A percentile compares a stretch with the other conserved stretches of the same genome.
These are phyloP conservation scores for Zaprionus obscuricornis DNA, from an alignment of 2,888 invertebrate genomes.

Conservation along the genomic window DNA sequence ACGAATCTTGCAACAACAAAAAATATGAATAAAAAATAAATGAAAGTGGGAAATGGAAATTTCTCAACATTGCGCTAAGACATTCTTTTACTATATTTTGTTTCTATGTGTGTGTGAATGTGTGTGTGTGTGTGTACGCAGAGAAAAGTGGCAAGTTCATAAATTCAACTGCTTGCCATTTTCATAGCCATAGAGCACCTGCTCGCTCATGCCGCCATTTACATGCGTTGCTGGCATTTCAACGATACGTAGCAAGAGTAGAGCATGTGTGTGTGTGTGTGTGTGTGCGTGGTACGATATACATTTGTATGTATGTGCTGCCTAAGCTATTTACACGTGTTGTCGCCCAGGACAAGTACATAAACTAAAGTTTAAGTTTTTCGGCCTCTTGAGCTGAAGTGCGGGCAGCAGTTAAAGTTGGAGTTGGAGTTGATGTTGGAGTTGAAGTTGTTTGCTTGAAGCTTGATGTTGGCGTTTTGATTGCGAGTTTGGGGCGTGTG, in stretches of 20 bases:
- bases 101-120: no score
- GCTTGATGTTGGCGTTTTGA: conserved; percentile 23
- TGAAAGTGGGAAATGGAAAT: no score
- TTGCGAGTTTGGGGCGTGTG: conserved; percentile 26
- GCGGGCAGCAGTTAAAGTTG: neutral
- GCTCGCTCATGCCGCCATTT: conserved; percentile 47
- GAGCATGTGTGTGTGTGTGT: no score
- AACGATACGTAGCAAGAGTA: conserved; percentile 18
- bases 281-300: neutral
- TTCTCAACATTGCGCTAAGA: no score
- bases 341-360: conserved; percentile 62
- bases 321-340: conserved; percentile 45
- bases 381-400: no score
- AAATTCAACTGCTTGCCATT: conserved; percentile 49
- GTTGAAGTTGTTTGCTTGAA: conserved; percentile 7
- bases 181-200: no score
- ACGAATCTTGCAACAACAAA: no score
- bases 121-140: no score
- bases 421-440: conserved; percentile 4
- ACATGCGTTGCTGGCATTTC: conserved; percentile 53
- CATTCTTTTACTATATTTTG: no score
- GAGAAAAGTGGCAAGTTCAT: conserved; percentile 37
- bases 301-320: neutral
- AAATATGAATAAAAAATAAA: no score
- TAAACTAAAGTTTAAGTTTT: conserved; percentile 57